Percentiles rank a stretch among this genome's conserved stretches.
phyloP scores from a whole-genome alignment of 2,888 invertebrate species.

The Muschampia plurimacula region DNA sequence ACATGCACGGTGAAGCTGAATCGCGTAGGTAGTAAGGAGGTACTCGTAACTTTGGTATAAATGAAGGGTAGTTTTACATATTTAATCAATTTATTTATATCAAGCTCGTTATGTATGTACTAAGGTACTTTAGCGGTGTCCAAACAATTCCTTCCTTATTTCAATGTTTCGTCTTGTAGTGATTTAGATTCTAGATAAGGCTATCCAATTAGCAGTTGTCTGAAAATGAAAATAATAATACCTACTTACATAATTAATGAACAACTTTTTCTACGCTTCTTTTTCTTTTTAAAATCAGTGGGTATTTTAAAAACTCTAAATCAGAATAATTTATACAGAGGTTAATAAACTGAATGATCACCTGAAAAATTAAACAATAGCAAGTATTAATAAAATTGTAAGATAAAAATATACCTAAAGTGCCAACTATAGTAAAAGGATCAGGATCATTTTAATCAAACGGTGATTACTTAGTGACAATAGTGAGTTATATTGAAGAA shows the following conservation, averaged over 20 bases:
- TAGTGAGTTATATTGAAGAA: not conserved
- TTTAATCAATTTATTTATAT: too few species aligned
- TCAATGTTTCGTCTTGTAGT: too few species aligned
- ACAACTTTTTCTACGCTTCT: not conserved
- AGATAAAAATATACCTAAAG: not conserved
- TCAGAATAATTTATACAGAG: not conserved
- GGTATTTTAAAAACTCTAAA: not conserved
- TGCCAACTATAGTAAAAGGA: not conserved
- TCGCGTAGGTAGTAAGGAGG: too few species aligned
- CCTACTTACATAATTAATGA: not conserved
- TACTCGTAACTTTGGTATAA: too few species aligned
- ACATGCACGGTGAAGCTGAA: too few species aligned
- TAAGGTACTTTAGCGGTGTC: too few species aligned
- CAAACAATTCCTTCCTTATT: too few species aligned
- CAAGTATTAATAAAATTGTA: not conserved
- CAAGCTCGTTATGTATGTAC: too few species aligned
- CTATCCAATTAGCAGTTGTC: too few species aligned
- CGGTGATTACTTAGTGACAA: constrained; percentile 5
- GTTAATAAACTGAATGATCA: not conserved
- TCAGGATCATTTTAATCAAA: not conserved
- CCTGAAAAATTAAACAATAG: constrained; percentile 12
- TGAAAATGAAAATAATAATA: not conserved
- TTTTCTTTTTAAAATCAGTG: not conserved
- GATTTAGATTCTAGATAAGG: too few species aligned
- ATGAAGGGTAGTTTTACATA: too few species aligned